These are phyloP conservation scores for Agonum fuliginosum DNA, from an alignment of 2,888 invertebrate species.

Conservation along the genomic window DNA sequence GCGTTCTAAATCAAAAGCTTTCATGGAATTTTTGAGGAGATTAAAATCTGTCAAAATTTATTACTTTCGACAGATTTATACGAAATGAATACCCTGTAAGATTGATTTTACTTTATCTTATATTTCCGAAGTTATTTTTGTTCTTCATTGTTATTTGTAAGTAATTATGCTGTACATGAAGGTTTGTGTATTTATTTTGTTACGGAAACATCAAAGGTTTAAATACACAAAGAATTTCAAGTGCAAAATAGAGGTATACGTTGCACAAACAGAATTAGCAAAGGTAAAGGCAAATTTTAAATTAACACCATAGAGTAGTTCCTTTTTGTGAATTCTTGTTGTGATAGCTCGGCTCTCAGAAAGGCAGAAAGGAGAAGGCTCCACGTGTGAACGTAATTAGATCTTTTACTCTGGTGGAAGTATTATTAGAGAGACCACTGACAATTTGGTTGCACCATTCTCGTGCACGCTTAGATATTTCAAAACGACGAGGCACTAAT, in stretches of 20 bases:
- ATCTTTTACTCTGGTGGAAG: constrained; percentile 1
- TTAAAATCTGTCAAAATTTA: constrained; percentile 13
- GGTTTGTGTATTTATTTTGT: neutral
- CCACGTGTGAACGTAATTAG: constrained; percentile 32
- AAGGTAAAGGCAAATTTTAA: neutral
- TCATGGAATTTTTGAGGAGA: constrained; percentile 1
- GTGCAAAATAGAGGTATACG: neutral
- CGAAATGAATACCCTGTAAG: neutral
- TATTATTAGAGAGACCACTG: constrained; percentile 6
- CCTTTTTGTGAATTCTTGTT: no score
- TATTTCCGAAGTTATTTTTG: neutral
- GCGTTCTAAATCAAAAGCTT: constrained; percentile 6
- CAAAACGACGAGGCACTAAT: neutral
- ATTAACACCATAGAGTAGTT: no score
- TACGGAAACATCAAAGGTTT: neutral
- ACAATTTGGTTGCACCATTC: neutral
- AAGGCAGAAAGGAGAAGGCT: neutral
- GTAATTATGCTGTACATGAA: neutral
- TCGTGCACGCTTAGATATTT: constrained; percentile 7
- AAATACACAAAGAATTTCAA: neutral
- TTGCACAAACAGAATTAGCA: neutral
- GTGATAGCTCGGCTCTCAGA: neutral
- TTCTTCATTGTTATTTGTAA: neutral
- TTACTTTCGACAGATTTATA: constrained; percentile 8
- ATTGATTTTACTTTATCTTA: neutral